Percentiles rank a stretch among this genome's conserved stretches.
Conservation (phyloP, 1,140 invertebrate species). For the Cataglyphis hispanica region DNA sequence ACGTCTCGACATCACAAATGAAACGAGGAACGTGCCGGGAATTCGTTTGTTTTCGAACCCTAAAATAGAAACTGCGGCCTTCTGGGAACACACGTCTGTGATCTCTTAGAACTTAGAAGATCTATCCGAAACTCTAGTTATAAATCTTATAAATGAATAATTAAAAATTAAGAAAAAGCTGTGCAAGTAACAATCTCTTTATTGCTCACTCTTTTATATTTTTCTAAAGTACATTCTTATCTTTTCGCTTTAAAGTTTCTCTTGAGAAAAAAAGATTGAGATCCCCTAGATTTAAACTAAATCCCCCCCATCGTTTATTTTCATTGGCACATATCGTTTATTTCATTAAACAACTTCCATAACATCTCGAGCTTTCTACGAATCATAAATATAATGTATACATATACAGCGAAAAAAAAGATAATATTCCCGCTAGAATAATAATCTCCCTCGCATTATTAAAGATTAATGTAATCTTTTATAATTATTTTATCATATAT, state of each 20-base stretch:
- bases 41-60: slow-evolving; percentile 81
- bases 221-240: neutral
- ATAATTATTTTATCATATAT: slow-evolving; percentile 11
- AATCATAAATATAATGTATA: slow-evolving; percentile 20
- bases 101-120: slow-evolving; percentile 68
- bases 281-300: neutral
- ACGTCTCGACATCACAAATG: slow-evolving; percentile 36
- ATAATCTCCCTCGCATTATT: neutral
- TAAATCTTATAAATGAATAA: neutral
- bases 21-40: slow-evolving; percentile 66
- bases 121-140: slow-evolving; percentile 61
- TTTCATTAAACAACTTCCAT: neutral
- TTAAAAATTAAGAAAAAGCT: neutral
- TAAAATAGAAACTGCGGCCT: slow-evolving; percentile 78
- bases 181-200: neutral
- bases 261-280: neutral
- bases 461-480: neutral
- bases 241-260: neutral
- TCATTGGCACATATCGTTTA: neutral
- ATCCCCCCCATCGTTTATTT: neutral
- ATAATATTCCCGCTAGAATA: neutral
- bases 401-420: neutral
- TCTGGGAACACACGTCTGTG: slow-evolving; percentile 67
- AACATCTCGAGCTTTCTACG: neutral
- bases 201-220: neutral